Conservation (phyloP, 1,140 invertebrate genomes). For the Rhagoletis pomonella region DNA sequence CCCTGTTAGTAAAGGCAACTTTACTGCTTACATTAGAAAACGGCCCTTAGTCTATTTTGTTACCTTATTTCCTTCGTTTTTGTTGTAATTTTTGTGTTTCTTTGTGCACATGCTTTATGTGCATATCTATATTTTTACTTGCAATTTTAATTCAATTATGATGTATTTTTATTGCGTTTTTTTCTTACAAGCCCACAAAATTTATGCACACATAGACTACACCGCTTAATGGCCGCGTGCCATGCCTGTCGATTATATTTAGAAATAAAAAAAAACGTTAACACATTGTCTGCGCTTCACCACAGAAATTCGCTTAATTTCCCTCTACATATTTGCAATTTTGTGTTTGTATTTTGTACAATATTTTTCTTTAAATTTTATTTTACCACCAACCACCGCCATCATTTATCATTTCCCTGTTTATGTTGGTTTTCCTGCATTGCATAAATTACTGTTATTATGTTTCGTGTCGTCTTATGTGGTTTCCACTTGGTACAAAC, state of each 20-base stretch:
- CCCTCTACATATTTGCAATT: not conserved
- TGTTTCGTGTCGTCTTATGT: not conserved
- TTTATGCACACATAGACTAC: not conserved
- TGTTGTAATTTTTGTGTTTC: not conserved
- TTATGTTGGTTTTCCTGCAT: conserved; percentile 4
- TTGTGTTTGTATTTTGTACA: not conserved
- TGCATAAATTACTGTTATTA: conserved; percentile 10
- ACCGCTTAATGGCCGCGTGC: not conserved
- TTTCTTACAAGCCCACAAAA: not conserved
- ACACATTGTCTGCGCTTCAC: not conserved
- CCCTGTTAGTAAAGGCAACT: too few relatives aligned
- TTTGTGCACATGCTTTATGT: not conserved
- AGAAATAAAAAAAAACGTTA: not conserved
- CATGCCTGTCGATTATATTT: not conserved
- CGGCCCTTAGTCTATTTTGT: too few relatives aligned
- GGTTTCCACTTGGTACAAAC: too few relatives aligned
- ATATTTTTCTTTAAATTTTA: not conserved
- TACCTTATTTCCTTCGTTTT: too few relatives aligned
- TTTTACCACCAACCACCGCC: not conserved
- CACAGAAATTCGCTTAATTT: conserved; percentile 1
- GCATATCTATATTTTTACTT: not conserved
- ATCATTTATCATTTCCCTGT: not conserved
- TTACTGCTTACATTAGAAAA: too few relatives aligned
- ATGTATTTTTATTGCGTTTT: not conserved
- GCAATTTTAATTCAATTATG: not conserved